phyloP scores from a whole-genome alignment of 1,140 invertebrate species.

The Heliconius hermathena region DNA sequence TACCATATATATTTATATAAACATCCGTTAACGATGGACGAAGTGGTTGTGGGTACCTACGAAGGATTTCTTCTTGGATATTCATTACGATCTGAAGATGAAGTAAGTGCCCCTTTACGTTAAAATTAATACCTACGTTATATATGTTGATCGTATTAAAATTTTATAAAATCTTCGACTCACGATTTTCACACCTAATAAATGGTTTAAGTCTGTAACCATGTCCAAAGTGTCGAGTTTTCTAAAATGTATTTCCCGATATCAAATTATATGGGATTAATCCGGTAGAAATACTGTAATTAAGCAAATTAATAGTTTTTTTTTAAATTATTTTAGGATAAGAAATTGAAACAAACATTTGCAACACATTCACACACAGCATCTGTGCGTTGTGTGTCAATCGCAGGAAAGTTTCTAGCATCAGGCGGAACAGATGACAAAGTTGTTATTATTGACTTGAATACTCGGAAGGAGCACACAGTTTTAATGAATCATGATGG shows the following conservation, averaged over 20 bases:
- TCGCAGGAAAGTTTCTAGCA: conserved; percentile 89
- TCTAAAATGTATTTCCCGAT: too few relatives aligned
- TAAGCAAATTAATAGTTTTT: neutral
- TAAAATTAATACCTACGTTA: neutral
- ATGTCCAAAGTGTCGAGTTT: too few relatives aligned
- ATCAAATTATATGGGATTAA: too few relatives aligned
- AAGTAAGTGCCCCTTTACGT: conserved; percentile 46
- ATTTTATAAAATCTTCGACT: neutral
- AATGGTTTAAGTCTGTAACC: too few relatives aligned
- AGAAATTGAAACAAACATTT: conserved; percentile 88
- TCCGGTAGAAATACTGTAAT: too few relatives aligned
- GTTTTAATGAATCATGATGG: conserved; percentile 91
- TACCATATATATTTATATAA: neutral
- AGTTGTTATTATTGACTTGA: conserved; percentile 93
- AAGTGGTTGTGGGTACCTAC: conserved; percentile 73
- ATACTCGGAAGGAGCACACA: conserved; percentile 88
- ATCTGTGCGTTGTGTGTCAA: conserved; percentile 88
- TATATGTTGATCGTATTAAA: neutral
- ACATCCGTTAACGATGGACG: conserved; percentile 56
- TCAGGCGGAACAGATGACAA: conserved; percentile 95
- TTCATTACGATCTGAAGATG: conserved; percentile 60
- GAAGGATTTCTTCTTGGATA: conserved; percentile 76
- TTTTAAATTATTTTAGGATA: conserved; percentile 62
- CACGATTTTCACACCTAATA: too few relatives aligned
- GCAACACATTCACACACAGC: conserved; percentile 92